A percentile compares a stretch with the other conserved stretches of the same genome.
phyloP scores from a whole-genome alignment of 2,113 vertebrate genomes.

The Fulmarus glacialis region DNA sequence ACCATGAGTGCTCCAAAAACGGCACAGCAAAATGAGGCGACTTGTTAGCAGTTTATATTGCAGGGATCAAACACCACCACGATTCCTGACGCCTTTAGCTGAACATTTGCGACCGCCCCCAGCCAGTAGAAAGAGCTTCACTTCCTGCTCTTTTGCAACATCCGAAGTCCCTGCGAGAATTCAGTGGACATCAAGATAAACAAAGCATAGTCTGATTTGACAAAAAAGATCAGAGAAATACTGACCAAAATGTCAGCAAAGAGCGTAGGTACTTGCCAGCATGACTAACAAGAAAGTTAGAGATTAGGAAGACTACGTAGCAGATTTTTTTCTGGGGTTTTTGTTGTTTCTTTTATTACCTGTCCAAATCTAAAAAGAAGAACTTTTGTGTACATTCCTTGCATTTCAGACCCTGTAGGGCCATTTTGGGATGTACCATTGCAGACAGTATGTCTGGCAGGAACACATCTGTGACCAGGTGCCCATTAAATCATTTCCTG shows the following conservation, averaged over 20 bases:
- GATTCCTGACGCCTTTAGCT: background rate
- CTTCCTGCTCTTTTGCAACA: background rate
- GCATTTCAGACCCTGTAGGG: conserved; percentile 33
- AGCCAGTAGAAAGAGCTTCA: background rate
- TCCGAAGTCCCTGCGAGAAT: background rate
- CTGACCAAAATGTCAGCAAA: background rate
- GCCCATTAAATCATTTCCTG: conserved; percentile 70
- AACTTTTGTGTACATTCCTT: background rate
- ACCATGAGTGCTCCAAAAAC: background rate
- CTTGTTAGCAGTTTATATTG: background rate
- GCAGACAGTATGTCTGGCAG: conserved; percentile 60
- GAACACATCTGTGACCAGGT: conserved; percentile 65
- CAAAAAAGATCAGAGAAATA: background rate
- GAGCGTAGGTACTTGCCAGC: background rate
- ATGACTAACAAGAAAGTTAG: background rate
- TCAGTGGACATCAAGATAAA: background rate
- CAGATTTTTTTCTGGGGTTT: background rate
- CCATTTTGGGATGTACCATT: conserved; percentile 46
- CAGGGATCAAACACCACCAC: background rate
- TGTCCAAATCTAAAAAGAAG: conserved; percentile 1
- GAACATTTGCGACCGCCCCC: background rate
- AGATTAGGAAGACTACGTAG: background rate
- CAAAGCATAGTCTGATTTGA: background rate
- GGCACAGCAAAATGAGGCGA: background rate
- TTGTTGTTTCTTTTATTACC: conserved; percentile 7